phyloP scores from a whole-genome alignment of 2,888 invertebrate species.

The Byasa hedistus region DNA sequence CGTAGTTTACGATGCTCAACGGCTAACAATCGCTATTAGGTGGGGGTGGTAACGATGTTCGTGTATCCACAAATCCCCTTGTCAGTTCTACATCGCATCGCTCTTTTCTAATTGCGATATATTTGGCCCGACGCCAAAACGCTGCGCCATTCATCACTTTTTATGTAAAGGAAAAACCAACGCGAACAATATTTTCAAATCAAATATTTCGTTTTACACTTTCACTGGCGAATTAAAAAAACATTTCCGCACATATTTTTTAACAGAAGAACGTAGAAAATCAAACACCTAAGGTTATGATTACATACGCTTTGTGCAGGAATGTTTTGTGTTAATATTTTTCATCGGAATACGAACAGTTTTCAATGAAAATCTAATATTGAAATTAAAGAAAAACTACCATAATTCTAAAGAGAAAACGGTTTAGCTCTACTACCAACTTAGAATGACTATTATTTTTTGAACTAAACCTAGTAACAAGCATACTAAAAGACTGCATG shows the following conservation, averaged over 20 bases:
- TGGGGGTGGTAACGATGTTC: constrained; percentile 18
- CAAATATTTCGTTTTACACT: not conserved
- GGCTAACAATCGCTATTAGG: not conserved
- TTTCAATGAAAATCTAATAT: too few relatives aligned
- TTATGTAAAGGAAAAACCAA: constrained; percentile 18
- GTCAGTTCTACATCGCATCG: constrained; percentile 25
- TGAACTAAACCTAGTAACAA: too few relatives aligned
- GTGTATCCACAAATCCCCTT: constrained; percentile 25
- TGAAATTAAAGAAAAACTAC: too few relatives aligned
- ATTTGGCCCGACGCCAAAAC: constrained; percentile 23
- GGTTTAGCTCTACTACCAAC: too few relatives aligned
- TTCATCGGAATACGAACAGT: too few relatives aligned
- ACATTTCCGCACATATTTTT: not conserved
- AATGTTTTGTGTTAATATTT: too few relatives aligned
- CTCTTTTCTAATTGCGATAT: constrained; percentile 25
- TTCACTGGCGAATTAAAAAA: not conserved
- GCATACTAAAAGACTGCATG: too few relatives aligned
- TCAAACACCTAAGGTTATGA: too few relatives aligned
- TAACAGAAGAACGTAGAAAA: not conserved
- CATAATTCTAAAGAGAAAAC: too few relatives aligned
- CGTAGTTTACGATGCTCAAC: constrained; percentile 1
- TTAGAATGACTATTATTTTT: too few relatives aligned
- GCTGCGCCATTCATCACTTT: constrained; percentile 20
- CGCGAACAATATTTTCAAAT: not conserved
- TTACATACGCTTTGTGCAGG: too few relatives aligned